Conservation (phyloP, 2,113 vertebrate genomes). For the Sapajus apella region DNA sequence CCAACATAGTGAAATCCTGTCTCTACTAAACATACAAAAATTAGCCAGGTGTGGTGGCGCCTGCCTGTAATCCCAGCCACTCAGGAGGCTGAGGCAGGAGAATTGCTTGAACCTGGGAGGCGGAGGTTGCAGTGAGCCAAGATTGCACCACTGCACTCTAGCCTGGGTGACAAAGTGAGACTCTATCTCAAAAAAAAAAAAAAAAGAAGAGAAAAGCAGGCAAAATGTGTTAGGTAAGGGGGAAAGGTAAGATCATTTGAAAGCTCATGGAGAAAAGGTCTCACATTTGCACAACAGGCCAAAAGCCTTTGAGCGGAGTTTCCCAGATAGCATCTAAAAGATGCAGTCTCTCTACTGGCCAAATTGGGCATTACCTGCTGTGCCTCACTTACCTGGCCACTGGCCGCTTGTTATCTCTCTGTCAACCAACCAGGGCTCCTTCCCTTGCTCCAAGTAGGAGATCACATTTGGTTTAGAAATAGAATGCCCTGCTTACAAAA, state of each 20-base stretch:
- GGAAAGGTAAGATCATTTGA: not conserved
- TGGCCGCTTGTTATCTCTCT: constrained; percentile 57
- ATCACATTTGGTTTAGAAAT: constrained; percentile 75
- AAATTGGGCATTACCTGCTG: not conserved
- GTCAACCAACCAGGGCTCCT: constrained; percentile 65
- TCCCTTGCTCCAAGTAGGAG: constrained; percentile 72
- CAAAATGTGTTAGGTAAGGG: not conserved
- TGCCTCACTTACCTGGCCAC: constrained; percentile 65
- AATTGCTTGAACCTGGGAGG: too few species aligned
- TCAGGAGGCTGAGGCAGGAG: too few species aligned
- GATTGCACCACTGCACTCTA: too few species aligned
- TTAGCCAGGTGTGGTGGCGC: too few species aligned
- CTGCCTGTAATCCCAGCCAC: too few species aligned
- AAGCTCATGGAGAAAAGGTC: not conserved
- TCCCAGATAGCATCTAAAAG: not conserved
- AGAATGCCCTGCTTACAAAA: constrained; percentile 70
- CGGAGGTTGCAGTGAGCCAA: too few species aligned
- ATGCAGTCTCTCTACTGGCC: not conserved
- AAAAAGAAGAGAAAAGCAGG: not conserved
- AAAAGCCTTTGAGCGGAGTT: not conserved
- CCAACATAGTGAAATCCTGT: too few species aligned
- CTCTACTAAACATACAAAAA: too few species aligned
- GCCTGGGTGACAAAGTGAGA: too few species aligned
- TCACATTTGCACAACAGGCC: not conserved
- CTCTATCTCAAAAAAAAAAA: too few species aligned